These are phyloP conservation scores for Aplocera efformata DNA, from an alignment of 2,888 invertebrate genomes.

Conservation along the genomic window DNA sequence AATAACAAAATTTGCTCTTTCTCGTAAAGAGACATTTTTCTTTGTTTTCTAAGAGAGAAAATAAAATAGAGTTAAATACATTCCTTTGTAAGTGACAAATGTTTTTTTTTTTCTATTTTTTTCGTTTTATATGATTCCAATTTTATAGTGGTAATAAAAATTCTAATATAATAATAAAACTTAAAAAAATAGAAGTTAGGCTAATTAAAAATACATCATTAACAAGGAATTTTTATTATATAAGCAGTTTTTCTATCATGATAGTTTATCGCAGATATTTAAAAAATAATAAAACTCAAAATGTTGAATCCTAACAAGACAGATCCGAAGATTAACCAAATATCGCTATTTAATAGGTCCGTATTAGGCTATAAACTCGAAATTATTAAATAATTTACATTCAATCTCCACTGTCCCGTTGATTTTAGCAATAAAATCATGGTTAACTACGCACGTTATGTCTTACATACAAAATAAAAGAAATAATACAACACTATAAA, in stretches of 20 bases:
- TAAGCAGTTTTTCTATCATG: constrained; percentile 18
- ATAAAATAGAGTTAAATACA: too few species aligned
- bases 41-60: too few species aligned
- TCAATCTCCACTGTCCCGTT: constrained; percentile 48
- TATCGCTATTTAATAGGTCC: constrained; percentile 45
- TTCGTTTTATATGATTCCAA: too few species aligned
- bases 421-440: constrained; percentile 56
- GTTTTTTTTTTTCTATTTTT: too few species aligned
- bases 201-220: too few species aligned
- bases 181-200: too few species aligned
- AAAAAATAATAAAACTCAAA: constrained; percentile 29
- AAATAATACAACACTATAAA: constrained; percentile 68
- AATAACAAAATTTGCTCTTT: too few species aligned
- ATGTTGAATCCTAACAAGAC: constrained; percentile 38
- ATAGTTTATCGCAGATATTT: constrained; percentile 23
- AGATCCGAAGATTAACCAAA: constrained; percentile 39
- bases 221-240: neutral
- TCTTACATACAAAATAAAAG: constrained; percentile 63
- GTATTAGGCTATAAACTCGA: constrained; percentile 35
- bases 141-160: too few species aligned
- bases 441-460: constrained; percentile 51
- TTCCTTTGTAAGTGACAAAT: too few species aligned
- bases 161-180: too few species aligned
- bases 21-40: too few species aligned
- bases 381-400: constrained; percentile 47